A percentile compares a stretch with the other conserved stretches of the same genome.
Evolutionary conservation across 1,140 invertebrate genomes (phyloP).

Genomic region (Brachionus calyciflorus): DNA sequence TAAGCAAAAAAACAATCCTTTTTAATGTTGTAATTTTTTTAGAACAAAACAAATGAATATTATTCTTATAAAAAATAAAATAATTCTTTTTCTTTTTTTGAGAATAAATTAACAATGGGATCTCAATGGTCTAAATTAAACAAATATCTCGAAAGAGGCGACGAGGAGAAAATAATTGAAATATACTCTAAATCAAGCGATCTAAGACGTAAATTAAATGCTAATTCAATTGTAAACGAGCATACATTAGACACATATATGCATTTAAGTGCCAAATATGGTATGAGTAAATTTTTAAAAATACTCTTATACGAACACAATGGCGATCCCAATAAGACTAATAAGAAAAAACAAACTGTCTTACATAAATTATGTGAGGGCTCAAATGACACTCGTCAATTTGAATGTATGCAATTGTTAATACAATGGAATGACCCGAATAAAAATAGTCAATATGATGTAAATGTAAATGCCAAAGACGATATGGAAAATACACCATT

Average conservation of each 20-base stretch:
- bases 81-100: slow-evolving; percentile 3
- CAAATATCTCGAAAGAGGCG: slow-evolving; percentile 3
- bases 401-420: slow-evolving; percentile 69
- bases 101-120: slow-evolving; percentile 31
- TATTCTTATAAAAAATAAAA: too few species aligned
- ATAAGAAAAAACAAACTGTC: slow-evolving; percentile 66
- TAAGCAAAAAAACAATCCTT: too few species aligned
- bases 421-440: slow-evolving; percentile 62
- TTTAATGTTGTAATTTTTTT: too few species aligned
- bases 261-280: slow-evolving; percentile 69
- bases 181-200: background rate
- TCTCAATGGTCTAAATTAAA: slow-evolving; percentile 37
- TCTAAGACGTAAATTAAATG: slow-evolving; percentile 10
- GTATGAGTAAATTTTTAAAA: slow-evolving; percentile 62
- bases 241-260: slow-evolving; percentile 65
- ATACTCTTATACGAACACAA: background rate
- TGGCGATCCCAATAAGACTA: slow-evolving; percentile 24
- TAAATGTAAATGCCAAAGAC: slow-evolving; percentile 32
- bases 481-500: slow-evolving; percentile 68
- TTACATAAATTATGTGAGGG: slow-evolving; percentile 68
- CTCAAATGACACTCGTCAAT: slow-evolving; percentile 68
- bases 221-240: slow-evolving; percentile 14
- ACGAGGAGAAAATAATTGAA: slow-evolving; percentile 19
- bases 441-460: slow-evolving; percentile 64
- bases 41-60: too few species aligned